A percentile compares a stretch with the other conserved stretches of the same genome.
Evolutionary conservation across 2,888 invertebrate genomes (phyloP).

Genomic region (Zootermopsis nevadensis): DNA sequence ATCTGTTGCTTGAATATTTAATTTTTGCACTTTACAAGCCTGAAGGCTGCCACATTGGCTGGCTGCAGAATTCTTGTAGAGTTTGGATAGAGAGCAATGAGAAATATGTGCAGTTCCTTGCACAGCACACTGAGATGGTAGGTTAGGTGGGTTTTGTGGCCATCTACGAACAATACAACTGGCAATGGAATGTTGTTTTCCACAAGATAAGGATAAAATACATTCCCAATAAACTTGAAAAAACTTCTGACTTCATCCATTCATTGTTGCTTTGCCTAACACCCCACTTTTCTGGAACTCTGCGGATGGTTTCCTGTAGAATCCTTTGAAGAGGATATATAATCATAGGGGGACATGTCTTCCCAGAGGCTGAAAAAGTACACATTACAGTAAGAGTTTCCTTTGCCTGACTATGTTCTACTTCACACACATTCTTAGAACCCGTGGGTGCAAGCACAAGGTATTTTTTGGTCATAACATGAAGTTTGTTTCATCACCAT

Average conservation of each 20-base stretch:
- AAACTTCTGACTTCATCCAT: conserved; percentile 29
- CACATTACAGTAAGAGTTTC: conserved; percentile 15
- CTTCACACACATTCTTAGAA: conserved; percentile 59
- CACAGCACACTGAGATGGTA: neutral
- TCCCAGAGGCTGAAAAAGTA: conserved; percentile 20
- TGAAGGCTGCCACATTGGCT: conserved; percentile 17
- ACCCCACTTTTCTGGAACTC: conserved; percentile 36
- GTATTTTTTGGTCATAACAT: conserved; percentile 57
- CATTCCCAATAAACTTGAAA: conserved; percentile 11
- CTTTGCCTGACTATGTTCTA: conserved; percentile 57
- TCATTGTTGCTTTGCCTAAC: neutral
- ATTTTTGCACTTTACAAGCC: neutral
- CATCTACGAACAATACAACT: too few relatives aligned
- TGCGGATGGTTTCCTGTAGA: conserved; percentile 22
- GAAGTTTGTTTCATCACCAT: conserved; percentile 59
- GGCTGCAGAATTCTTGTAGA: conserved; percentile 4
- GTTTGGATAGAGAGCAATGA: neutral
- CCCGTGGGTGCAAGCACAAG: conserved; percentile 55
- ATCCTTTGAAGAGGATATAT: conserved; percentile 20
- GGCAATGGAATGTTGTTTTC: too few relatives aligned
- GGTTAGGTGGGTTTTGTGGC: neutral
- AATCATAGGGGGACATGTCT: conserved; percentile 38
- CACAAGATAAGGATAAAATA: too few relatives aligned
- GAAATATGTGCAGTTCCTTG: neutral
- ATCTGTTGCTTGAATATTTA: too few relatives aligned